These are phyloP conservation scores for Sinosuthora webbiana DNA, from an alignment of 2,113 vertebrate species.

Conservation along the genomic window DNA sequence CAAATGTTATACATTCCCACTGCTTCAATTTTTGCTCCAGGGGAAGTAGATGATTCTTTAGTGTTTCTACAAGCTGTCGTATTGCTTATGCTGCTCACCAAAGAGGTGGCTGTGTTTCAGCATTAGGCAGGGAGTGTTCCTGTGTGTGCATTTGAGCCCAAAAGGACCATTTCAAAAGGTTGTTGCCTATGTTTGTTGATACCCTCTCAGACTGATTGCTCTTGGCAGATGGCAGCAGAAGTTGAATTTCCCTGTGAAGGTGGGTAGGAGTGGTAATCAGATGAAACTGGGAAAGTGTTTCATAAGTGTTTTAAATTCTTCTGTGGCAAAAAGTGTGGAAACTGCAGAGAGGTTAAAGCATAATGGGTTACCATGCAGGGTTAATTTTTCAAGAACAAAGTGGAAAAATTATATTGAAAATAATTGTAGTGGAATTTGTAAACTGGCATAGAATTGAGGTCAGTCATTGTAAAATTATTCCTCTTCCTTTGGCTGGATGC, in stretches of 20 bases:
- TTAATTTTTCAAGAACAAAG: not conserved
- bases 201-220: not conserved
- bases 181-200: not conserved
- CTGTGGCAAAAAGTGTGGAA: not conserved
- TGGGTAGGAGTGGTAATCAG: not conserved
- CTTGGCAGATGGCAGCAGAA: not conserved
- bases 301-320: not conserved
- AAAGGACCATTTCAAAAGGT: not conserved
- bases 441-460: not conserved
- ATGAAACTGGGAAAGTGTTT: not conserved
- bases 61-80: not conserved
- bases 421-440: not conserved
- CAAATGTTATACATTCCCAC: not conserved
- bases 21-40: not conserved
- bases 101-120: not conserved
- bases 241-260: not conserved
- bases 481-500: not conserved
- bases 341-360: not conserved
- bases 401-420: not conserved
- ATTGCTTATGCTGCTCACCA: not conserved
- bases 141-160: not conserved
- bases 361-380: not conserved
- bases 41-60: not conserved
- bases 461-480: not conserved
- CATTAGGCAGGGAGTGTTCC: not conserved